phyloP scores from a whole-genome alignment of 2,797 vertebrate genomes.

The Buphagus erythrorhynchus region DNA sequence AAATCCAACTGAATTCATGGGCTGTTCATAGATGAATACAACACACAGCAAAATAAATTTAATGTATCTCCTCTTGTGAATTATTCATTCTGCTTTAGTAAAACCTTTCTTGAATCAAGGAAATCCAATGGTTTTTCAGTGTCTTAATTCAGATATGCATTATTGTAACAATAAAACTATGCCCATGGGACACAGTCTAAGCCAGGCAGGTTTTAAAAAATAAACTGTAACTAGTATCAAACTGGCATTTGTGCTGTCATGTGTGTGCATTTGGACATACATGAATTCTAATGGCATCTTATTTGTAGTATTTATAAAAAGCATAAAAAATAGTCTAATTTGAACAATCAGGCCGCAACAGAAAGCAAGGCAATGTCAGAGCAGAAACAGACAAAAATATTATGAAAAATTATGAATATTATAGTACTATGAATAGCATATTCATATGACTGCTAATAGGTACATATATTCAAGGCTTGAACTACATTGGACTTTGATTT shows the following conservation, averaged over 20 bases:
- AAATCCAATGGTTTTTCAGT: not conserved
- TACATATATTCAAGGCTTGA: not conserved
- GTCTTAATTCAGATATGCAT: not conserved
- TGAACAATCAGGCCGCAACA: not conserved
- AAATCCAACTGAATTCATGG: not conserved
- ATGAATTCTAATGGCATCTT: not conserved
- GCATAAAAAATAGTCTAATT: not conserved
- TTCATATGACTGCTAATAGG: not conserved
- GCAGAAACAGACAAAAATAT: not conserved
- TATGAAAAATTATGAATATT: not conserved
- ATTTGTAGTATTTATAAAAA: not conserved
- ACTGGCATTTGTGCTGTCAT: not conserved
- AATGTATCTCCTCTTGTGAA: not conserved
- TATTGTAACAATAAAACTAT: not conserved
- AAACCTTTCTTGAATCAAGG: not conserved
- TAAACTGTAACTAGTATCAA: not conserved
- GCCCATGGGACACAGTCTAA: not conserved
- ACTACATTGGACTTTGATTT: not conserved
- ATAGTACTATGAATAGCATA: not conserved
- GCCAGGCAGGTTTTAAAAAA: not conserved
- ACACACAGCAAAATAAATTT: not conserved
- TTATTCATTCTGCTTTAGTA: not conserved
- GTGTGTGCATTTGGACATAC: not conserved
- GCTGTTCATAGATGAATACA: not conserved
- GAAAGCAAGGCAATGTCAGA: not conserved